Base-by-base conservation (phyloP, 92 coral and sea anemone species). In the Parazoanthus swiftii region DNA sequence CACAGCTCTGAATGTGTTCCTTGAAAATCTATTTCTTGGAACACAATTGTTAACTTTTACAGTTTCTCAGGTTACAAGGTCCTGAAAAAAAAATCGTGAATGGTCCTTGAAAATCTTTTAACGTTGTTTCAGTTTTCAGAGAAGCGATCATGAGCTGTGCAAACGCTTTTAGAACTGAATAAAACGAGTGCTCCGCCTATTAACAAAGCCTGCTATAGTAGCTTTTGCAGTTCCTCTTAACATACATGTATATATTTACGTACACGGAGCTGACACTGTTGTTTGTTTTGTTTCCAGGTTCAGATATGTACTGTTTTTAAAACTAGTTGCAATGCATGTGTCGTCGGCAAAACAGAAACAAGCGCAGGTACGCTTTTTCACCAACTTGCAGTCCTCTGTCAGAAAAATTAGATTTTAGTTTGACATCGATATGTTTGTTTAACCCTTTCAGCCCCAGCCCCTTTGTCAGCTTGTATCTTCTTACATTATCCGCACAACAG, bases 301-400 rank as follows among this genome's bases (percentile, higher is more conserved):
- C 86, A 93, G 98, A 6, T 97, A 97, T 88, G 98, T 97, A 59
- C 85, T 95, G 79, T 97, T 97, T 72, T 86, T 97, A 39, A 93
- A 94, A 66, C 91, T 97, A 71, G 98, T 97, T 6, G 99, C 99
- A 8, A 94, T 93, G 94, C 94, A 93, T 44, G 98, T 97, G 77
- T 90, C 98, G 10, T 88, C 94, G 7, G 82, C 94, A 15, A 91
- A 93, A 68, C 95, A 93, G 73, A 90, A 90, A 71, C 91, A 92
- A 92, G 85, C 89, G 50, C 94, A 95, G 96, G 98, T 93, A 84
- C 65, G 88, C 58, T 13, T 15, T 39, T 8, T 26, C 36, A 20
- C 2, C 16, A 39, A 36, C 3, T 38, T 42, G 6, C 15, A 29
- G 80, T 21, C 6, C 6, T 63, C 26, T 21, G 16, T 18, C 25